These are phyloP conservation scores for Microplitis demolitor DNA, from an alignment of 1,140 invertebrate genomes.

Conservation along the genomic window DNA sequence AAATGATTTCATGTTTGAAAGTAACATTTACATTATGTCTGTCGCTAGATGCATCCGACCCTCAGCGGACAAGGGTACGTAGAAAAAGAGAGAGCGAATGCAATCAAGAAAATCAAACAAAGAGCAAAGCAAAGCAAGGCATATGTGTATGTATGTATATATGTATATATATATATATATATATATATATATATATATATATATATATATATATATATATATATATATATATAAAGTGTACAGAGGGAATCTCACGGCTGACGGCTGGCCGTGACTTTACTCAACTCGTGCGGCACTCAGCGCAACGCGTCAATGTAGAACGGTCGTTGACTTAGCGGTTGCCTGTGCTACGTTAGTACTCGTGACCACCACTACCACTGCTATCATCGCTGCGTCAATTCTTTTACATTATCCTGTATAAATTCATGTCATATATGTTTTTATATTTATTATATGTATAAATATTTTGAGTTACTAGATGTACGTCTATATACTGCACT, in stretches of 20 bases:
- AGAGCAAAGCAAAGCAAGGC: not conserved
- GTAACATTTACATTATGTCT: constrained; percentile 29
- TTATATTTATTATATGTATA: not conserved
- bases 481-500: no score
- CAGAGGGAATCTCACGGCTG: constrained; percentile 59
- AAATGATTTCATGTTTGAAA: constrained; percentile 32
- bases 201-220: not conserved
- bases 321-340: constrained; percentile 58
- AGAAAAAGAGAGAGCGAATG: constrained; percentile 3
- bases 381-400: constrained; percentile 26
- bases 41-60: constrained; percentile 39
- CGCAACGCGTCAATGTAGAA: constrained; percentile 63
- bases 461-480: not conserved
- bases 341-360: constrained; percentile 26
- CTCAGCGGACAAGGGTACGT: constrained; percentile 37
- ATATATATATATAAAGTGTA: constrained; percentile 27
- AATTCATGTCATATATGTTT: not conserved
- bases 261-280: constrained; percentile 61
- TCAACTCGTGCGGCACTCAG: constrained; percentile 57
- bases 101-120: not conserved
- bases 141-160: not conserved
- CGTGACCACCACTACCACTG: constrained; percentile 13
- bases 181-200: not conserved
- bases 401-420: constrained; percentile 19
- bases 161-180: not conserved